These are phyloP conservation scores for Vombatus ursinus DNA, from an alignment of 2,113 vertebrate species.

Conservation along the genomic window DNA sequence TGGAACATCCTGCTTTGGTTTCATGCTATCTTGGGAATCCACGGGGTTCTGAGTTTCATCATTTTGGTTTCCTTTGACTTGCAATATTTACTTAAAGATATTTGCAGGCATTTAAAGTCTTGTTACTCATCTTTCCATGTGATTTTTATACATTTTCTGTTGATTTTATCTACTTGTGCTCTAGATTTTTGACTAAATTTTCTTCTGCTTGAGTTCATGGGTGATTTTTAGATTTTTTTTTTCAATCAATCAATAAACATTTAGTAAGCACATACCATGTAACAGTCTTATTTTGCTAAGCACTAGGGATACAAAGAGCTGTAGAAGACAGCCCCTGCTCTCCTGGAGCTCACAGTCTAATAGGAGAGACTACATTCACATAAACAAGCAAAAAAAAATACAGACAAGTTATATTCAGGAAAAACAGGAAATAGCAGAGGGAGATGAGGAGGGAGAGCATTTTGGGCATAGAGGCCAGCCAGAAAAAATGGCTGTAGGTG, in stretches of 20 bases:
- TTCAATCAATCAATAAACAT: not conserved
- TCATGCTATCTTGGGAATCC: not conserved
- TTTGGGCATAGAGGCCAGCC: not conserved
- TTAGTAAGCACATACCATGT: not conserved
- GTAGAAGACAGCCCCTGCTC: not conserved
- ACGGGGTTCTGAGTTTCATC: not conserved
- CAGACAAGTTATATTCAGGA: not conserved
- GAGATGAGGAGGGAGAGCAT: not conserved
- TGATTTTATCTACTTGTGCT: not conserved
- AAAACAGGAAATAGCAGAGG: not conserved
- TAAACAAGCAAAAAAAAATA: not conserved
- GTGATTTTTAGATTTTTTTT: not conserved
- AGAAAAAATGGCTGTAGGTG: not conserved
- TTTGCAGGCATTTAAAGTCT: not conserved
- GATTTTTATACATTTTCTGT: not conserved
- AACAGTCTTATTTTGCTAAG: not conserved
- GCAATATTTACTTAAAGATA: not conserved
- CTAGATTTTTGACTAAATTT: not conserved
- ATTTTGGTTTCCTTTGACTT: not conserved
- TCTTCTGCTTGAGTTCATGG: not conserved
- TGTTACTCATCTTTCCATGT: not conserved
- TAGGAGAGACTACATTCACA: not conserved
- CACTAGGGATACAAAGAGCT: not conserved
- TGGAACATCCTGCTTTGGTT: not conserved
- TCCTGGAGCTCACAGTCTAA: not conserved